Evolutionary conservation across 2,113 vertebrate species (phyloP).

Genomic region (Callospermophilus lateralis): DNA sequence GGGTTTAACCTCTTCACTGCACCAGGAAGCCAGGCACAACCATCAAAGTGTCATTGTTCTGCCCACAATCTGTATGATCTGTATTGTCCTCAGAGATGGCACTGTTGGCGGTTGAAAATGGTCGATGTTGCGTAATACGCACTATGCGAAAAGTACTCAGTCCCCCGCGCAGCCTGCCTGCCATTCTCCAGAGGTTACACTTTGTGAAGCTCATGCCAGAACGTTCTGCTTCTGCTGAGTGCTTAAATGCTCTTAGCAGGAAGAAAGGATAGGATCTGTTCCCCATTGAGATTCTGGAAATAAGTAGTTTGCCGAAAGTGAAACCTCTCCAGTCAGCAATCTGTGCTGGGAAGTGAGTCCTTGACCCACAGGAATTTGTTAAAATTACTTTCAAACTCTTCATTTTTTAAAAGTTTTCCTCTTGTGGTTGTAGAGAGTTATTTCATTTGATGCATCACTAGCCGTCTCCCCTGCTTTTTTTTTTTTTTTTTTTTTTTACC

Average conservation of each 20-base stretch:
- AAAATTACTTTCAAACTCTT: slow-evolving; percentile 64
- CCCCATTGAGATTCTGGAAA: slow-evolving; percentile 64
- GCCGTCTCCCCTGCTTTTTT: background rate
- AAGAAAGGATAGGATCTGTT: slow-evolving; percentile 51
- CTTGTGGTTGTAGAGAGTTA: background rate
- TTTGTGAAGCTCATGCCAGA: slow-evolving; percentile 45
- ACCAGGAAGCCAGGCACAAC: background rate
- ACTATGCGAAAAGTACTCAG: slow-evolving; percentile 9
- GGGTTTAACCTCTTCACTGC: slow-evolving; percentile 23
- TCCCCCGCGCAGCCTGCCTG: background rate
- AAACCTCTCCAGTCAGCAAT: slow-evolving; percentile 42
- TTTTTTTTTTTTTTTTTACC: background rate
- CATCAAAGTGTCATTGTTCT: slow-evolving; percentile 9
- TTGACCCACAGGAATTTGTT: slow-evolving; percentile 68
- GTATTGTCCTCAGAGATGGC: slow-evolving; percentile 9
- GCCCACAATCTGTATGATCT: background rate
- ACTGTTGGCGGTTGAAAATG: slow-evolving; percentile 43
- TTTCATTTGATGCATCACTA: slow-evolving; percentile 54
- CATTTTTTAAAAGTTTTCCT: slow-evolving; percentile 32
- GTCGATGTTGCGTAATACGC: slow-evolving; percentile 27
- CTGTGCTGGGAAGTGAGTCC: slow-evolving; percentile 51
- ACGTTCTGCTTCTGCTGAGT: slow-evolving; percentile 18
- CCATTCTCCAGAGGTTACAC: slow-evolving; percentile 53
- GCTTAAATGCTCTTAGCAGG: slow-evolving; percentile 67
- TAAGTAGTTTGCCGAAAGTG: slow-evolving; percentile 61